phyloP scores from a whole-genome alignment of 2,888 invertebrate genomes.

The Tetheella fluctuosa region DNA sequence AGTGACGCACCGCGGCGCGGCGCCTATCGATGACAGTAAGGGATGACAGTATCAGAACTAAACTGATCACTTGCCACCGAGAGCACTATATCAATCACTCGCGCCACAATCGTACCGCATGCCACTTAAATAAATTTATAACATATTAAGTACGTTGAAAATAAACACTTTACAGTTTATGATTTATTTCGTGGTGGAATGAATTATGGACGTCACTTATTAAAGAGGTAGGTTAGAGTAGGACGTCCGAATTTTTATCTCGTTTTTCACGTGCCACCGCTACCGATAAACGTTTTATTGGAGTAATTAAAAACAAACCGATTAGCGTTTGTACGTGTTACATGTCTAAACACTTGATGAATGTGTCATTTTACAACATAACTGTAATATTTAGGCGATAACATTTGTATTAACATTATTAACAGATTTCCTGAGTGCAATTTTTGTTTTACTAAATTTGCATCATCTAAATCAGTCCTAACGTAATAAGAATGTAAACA shows the following conservation, averaged over 20 bases:
- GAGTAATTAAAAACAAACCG: conserved; percentile 76
- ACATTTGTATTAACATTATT: conserved; percentile 49
- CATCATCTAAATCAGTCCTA: conserved; percentile 34
- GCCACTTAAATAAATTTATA: conserved; percentile 84
- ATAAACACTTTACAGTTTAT: conserved; percentile 82
- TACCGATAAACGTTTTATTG: conserved; percentile 81
- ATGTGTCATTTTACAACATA: conserved; percentile 65
- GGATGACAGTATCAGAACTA: conserved; percentile 71
- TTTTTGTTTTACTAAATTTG: not conserved
- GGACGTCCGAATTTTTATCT: conserved; percentile 70
- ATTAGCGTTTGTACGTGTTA: conserved; percentile 70
- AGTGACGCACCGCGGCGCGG: conserved; percentile 30
- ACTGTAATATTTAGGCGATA: conserved; percentile 58
- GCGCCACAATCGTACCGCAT: conserved; percentile 75
- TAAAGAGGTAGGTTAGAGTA: conserved; percentile 62
- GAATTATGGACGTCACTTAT: conserved; percentile 78
- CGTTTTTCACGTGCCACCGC: conserved; percentile 73
- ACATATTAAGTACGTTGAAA: conserved; percentile 83
- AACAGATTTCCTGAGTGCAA: conserved; percentile 49
- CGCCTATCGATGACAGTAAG: conserved; percentile 41
- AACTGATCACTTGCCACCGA: conserved; percentile 67
- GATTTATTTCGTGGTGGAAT: conserved; percentile 80
- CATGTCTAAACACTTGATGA: conserved; percentile 71
- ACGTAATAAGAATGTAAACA: conserved; percentile 59
- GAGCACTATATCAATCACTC: conserved; percentile 80